Evolutionary conservation across 2,888 invertebrate species (phyloP).

Genomic region (Lasius platythorax): DNA sequence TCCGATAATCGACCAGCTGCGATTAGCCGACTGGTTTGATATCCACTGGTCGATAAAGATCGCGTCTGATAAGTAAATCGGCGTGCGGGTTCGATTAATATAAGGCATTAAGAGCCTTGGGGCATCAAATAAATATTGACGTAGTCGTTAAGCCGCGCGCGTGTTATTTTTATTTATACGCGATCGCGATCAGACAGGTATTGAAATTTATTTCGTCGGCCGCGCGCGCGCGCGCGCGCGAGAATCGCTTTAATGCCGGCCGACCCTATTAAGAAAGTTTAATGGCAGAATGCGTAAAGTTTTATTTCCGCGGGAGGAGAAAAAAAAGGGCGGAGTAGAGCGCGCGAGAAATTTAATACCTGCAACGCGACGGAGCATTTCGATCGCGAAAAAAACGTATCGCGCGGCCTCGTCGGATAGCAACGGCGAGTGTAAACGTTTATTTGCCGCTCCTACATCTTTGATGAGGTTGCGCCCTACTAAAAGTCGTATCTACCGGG

Average conservation of each 20-base stretch:
- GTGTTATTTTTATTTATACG: constrained; percentile 49
- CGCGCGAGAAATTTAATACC: constrained; percentile 50
- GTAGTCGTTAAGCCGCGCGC: constrained; percentile 35
- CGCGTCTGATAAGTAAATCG: constrained; percentile 33
- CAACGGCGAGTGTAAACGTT: constrained; percentile 47
- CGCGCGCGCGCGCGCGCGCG: constrained; percentile 1
- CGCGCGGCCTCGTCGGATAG: constrained; percentile 21
- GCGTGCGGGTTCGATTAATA: constrained; percentile 22
- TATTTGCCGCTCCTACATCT: constrained; percentile 53
- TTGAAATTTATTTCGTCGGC: constrained; percentile 51
- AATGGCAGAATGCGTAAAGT: constrained; percentile 56
- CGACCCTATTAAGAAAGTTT: constrained; percentile 55
- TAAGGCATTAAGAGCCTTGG: constrained; percentile 43
- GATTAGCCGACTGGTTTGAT: not conserved
- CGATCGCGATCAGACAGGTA: constrained; percentile 44
- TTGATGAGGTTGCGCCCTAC: constrained; percentile 55
- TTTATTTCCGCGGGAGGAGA: constrained; percentile 44
- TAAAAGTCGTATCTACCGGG: constrained; percentile 38
- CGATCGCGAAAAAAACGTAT: constrained; percentile 47
- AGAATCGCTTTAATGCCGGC: constrained; percentile 48
- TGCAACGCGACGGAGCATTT: constrained; percentile 39
- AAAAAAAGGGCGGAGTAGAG: not conserved
- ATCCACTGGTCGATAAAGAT: not conserved
- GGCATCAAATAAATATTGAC: constrained; percentile 49
- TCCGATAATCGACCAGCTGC: not conserved